Percentiles rank a stretch among this genome's conserved stretches.
Conservation (phyloP, 1,140 invertebrate species). For the Drosophila simulans region DNA sequence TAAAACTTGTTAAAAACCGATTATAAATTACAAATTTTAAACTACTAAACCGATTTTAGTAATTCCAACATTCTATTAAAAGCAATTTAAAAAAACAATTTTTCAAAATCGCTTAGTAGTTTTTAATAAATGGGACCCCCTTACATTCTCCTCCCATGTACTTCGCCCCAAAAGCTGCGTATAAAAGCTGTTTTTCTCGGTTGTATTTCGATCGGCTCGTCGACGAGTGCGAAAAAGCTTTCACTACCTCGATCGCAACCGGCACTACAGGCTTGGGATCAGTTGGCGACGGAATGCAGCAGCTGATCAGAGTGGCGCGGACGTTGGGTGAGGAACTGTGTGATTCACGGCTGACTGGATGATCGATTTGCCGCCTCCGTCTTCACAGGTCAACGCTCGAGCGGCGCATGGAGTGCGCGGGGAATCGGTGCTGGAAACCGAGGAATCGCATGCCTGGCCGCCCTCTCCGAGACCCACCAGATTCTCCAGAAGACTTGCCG, state of each 20-base stretch:
- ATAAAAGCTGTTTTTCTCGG: constrained; percentile 37
- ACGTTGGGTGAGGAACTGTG: constrained; percentile 36
- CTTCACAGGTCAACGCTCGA: constrained; percentile 56
- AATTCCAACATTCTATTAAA: no score
- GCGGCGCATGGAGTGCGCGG: not conserved
- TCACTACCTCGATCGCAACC: constrained; percentile 5
- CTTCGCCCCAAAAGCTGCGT: constrained; percentile 2
- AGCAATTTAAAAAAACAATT: no score
- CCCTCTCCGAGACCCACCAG: constrained; percentile 94
- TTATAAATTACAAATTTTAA: not conserved
- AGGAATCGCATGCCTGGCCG: constrained; percentile 88
- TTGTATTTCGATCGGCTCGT: constrained; percentile 10
- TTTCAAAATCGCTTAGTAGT: no score
- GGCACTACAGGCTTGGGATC: constrained; percentile 5
- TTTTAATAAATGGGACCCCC: not conserved
- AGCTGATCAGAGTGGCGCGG: constrained; percentile 39
- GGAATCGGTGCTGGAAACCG: constrained; percentile 8
- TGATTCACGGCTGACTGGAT: not conserved
- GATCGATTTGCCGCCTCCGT: not conserved
- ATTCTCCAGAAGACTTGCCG: constrained; percentile 96
- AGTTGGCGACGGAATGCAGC: constrained; percentile 49
- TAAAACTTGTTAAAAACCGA: not conserved
- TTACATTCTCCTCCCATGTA: not conserved
- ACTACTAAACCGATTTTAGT: not conserved
- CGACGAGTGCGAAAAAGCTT: constrained; percentile 29